Percentiles rank a stretch among this genome's conserved stretches.
phyloP scores from a whole-genome alignment of 2,113 vertebrate species.

The Urocolius indicus region DNA sequence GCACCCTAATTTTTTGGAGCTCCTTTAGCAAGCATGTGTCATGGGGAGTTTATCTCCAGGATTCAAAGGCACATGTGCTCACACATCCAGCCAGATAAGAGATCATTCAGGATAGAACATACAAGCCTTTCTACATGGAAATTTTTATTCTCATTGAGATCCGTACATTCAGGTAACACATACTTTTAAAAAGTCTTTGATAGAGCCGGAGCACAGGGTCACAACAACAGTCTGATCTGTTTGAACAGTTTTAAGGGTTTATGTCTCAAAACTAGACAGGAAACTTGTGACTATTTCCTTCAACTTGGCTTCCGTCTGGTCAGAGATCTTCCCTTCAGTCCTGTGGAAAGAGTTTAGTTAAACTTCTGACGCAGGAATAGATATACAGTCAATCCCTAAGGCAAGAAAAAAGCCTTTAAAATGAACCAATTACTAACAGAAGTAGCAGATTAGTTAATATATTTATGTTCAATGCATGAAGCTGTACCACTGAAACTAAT shows the following conservation, averaged over 20 bases:
- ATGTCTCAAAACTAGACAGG: slow-evolving; percentile 93
- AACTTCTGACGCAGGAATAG: not conserved
- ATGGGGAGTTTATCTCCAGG: not conserved
- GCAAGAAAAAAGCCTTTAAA: not conserved
- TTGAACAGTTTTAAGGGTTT: slow-evolving; percentile 59
- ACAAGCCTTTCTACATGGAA: slow-evolving; percentile 60
- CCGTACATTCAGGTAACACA: slow-evolving; percentile 84
- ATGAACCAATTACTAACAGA: not conserved
- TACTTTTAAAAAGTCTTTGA: slow-evolving; percentile 75
- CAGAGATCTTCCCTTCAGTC: slow-evolving; percentile 92
- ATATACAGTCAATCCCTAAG: rapidly evolving
- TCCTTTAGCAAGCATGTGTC: rapidly evolving
- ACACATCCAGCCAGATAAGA: not conserved
- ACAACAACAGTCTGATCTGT: slow-evolving; percentile 46
- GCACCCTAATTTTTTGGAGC: rapidly evolving
- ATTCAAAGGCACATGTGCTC: rapidly evolving
- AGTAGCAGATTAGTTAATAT: not conserved
- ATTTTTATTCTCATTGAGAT: slow-evolving; percentile 83
- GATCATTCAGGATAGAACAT: not conserved
- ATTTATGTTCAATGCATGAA: not conserved
- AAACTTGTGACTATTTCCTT: slow-evolving; percentile 93
- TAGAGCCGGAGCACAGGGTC: slow-evolving; percentile 55
- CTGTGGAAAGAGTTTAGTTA: slow-evolving; percentile 68
- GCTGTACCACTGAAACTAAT: not conserved
- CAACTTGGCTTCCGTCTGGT: slow-evolving; percentile 90